phyloP scores from a whole-genome alignment of 2,113 vertebrate species.

The Baryphthengus martii region DNA sequence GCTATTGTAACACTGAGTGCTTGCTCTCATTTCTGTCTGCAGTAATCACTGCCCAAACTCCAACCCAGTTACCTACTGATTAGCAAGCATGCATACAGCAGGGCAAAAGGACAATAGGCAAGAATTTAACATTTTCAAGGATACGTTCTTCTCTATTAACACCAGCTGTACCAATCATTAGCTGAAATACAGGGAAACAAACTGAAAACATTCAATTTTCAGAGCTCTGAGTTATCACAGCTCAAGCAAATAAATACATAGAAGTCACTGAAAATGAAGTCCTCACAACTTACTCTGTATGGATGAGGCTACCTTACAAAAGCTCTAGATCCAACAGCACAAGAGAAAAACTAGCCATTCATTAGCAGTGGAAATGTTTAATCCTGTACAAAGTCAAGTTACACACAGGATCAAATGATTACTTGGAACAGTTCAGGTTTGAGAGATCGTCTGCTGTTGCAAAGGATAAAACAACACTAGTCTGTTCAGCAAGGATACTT shows the following conservation, averaged over 20 bases:
- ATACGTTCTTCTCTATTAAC: neutral
- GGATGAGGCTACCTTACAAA: neutral
- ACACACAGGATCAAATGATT: neutral
- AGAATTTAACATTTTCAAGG: neutral
- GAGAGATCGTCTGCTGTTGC: neutral
- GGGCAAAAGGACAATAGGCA: neutral
- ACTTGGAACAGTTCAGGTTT: neutral
- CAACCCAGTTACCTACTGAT: neutral
- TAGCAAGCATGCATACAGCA: neutral
- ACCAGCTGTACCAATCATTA: neutral
- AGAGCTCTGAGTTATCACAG: neutral
- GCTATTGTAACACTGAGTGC: neutral
- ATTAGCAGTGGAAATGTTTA: neutral
- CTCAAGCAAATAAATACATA: neutral
- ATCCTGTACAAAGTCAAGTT: neutral
- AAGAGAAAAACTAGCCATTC: neutral
- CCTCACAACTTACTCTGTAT: neutral
- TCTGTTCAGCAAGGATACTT: neutral
- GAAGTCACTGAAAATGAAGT: neutral
- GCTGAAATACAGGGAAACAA: neutral
- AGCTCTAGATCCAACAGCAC: neutral
- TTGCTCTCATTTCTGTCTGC: neutral
- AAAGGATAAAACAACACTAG: slow-evolving; percentile 16
- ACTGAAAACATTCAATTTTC: neutral
- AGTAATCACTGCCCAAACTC: neutral